Percentiles rank a stretch among this genome's conserved stretches.
These are phyloP conservation scores for Chelonus formosanus DNA, from an alignment of 2,888 invertebrate species.

Conservation along the genomic window DNA sequence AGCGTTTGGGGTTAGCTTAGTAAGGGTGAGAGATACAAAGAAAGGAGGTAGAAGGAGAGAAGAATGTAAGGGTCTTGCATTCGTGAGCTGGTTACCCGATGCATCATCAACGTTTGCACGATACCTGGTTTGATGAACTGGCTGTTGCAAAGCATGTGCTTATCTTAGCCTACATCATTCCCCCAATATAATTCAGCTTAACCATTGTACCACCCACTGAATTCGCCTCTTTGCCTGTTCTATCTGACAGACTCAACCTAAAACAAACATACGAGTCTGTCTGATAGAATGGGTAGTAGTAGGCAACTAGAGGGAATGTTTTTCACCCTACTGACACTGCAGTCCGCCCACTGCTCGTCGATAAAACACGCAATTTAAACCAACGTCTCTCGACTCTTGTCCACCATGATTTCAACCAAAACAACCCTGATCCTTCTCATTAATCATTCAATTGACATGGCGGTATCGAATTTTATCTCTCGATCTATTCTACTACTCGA, in stretches of 20 bases:
- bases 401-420: conserved; percentile 27
- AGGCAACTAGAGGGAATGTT: conserved; percentile 27
- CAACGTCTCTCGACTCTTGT: conserved; percentile 38
- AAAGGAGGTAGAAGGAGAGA: conserved; percentile 16
- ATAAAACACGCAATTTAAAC: conserved; percentile 47
- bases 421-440: conserved; percentile 23
- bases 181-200: conserved; percentile 39
- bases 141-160: conserved; percentile 57
- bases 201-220: conserved; percentile 16
- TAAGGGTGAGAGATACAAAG: not conserved
- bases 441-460: conserved; percentile 26
- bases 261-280: conserved; percentile 45
- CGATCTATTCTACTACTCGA: conserved; percentile 15
- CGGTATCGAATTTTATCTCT: conserved; percentile 17
- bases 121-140: conserved; percentile 55
- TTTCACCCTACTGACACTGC: conserved; percentile 33
- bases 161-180: conserved; percentile 58
- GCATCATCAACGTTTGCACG: conserved; percentile 54
- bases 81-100: conserved; percentile 54
- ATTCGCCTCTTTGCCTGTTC: conserved; percentile 20
- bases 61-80: conserved; percentile 37
- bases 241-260: conserved; percentile 35
- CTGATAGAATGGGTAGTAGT: not conserved
- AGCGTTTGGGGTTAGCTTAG: conserved; percentile 12
- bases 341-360: conserved; percentile 32